Evolutionary conservation across 2,113 vertebrate genomes (phyloP).

Genomic region (Silurus glanis): DNA sequence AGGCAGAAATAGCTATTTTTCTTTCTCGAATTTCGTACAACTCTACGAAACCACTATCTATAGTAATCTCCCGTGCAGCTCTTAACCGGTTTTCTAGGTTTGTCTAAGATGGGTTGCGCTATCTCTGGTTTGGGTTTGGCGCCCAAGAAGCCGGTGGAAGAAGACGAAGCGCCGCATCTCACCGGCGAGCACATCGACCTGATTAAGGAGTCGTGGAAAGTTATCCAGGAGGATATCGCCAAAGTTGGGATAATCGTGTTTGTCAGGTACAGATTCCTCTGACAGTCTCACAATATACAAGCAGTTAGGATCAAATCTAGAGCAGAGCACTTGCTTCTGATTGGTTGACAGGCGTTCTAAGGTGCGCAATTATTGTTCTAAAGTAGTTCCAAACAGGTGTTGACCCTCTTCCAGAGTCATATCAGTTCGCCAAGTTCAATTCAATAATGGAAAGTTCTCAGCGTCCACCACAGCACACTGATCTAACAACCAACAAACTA

Average conservation of each 20-base stretch:
- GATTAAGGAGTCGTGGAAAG: constrained; percentile 78
- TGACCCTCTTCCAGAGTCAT: too few species aligned
- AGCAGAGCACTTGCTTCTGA: background rate
- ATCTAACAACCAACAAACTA: too few species aligned
- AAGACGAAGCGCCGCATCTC: constrained; percentile 54
- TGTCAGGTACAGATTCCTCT: constrained; percentile 62
- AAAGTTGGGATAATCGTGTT: constrained; percentile 81
- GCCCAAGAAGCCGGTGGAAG: constrained; percentile 60
- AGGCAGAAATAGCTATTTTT: too few species aligned
- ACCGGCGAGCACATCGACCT: constrained; percentile 68
- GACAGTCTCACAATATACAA: background rate
- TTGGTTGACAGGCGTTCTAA: too few species aligned
- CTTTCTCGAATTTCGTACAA: background rate
- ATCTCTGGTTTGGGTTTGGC: constrained; percentile 68
- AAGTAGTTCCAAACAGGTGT: too few species aligned
- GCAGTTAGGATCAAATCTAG: background rate
- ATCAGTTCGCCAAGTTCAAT: too few species aligned
- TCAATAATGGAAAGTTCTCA: too few species aligned
- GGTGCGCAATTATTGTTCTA: too few species aligned
- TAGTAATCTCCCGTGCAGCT: background rate
- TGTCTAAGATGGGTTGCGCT: constrained; percentile 74
- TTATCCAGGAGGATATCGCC: constrained; percentile 78
- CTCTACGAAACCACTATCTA: background rate
- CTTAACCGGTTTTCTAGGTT: background rate
- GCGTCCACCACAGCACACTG: too few species aligned